Evolutionary conservation across 1,140 invertebrate species (phyloP), one percentile per base, ranked within the genome.

Genomic region (Eumaeus atala): DNA sequence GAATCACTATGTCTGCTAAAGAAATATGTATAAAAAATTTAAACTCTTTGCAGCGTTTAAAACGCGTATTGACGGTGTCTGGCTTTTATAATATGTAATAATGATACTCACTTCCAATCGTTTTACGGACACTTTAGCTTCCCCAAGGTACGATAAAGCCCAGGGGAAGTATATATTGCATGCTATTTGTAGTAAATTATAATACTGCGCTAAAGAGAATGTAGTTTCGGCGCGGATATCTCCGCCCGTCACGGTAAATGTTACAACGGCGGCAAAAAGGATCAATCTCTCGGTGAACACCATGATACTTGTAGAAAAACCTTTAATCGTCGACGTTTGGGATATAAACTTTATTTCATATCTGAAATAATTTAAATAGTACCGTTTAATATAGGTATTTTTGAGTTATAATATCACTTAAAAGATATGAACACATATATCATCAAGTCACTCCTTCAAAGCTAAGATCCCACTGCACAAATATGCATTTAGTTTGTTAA

Each of bases 131-230:
- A 93, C 90, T 63, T 88, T 81, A 3, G 91, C 84, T 72, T 93
- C 92, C 12, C 90, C 89, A 3, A 87, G 75, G 28, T 74, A 81
- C 11, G 90, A 72, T 9, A 94, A 70, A 2, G 90, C 92, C 66
- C 90, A 72, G 2, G 94, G 94, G 74, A 92, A 93, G 56, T 92
- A 90, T 59, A 94, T 92, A 10, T 92, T 92, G 84, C 94, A 91
- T 16, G 91, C 91, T 1, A 92, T 72, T 66, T 94, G 91, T 12
- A 95, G 72, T 48, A 91, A 89, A 74, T 95, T 94, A 69, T 92
- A 93, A 63, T 95, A 91, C 54, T 93, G 91, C 34, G 93, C 91
- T 54, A 93, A 87, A 7, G 93, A 92, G 74, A 95, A 95, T 9
- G 93, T 92, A 67, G 91, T 90, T 58, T 92, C 90, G 0, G 93